Base-by-base conservation (phyloP, 2,797 vertebrate genomes). In the Tangara arthus region DNA sequence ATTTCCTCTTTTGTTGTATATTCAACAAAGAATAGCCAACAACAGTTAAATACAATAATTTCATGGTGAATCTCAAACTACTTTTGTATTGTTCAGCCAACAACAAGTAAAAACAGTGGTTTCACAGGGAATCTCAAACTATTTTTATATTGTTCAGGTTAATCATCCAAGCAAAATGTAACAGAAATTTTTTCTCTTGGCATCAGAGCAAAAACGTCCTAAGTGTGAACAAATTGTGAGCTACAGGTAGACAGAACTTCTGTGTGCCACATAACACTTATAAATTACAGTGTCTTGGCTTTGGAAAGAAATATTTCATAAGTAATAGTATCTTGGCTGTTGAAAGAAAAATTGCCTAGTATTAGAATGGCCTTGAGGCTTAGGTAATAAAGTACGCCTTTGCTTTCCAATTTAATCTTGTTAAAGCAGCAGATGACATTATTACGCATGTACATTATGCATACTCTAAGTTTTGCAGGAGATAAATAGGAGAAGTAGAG, bases 1-100 rank as follows among this genome's bases (percentile, higher is more conserved):
- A 75, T 27, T 44, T 63, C 2, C 1, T 77, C 0, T 0, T 66
- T 14, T 61, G 15, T 26, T 72, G 5, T 17, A 30, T 14, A 30
- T 23, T 26, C 5, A 59, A 21, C 17, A 65, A 6, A 42, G 6
- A 71, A 59, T 9, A 89, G 12, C 8, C 8, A 42, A 35, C 7
- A 69, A 13, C 2, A 39, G 11, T 50, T 81, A 82, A 82, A 56
- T 50, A 59, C 8, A 63, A 8, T 6, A 0, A 2, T 71, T 72
- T 44, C 20, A 34, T 5, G 16, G 4, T 32, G 15, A 72, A 61
- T 56, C 32, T 72, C 46, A 60, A 49, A 50, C 37, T 64, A 13
- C 15, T 72, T 47, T 17, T 60, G 26, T 42, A 8, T 35, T 42
- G 47, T 35, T 69, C 21, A 83, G n/a, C 9, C 12, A 56, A 24